These are phyloP conservation scores for Exephanes ischioxanthus DNA, from an alignment of 2,888 invertebrate species.

Conservation along the genomic window DNA sequence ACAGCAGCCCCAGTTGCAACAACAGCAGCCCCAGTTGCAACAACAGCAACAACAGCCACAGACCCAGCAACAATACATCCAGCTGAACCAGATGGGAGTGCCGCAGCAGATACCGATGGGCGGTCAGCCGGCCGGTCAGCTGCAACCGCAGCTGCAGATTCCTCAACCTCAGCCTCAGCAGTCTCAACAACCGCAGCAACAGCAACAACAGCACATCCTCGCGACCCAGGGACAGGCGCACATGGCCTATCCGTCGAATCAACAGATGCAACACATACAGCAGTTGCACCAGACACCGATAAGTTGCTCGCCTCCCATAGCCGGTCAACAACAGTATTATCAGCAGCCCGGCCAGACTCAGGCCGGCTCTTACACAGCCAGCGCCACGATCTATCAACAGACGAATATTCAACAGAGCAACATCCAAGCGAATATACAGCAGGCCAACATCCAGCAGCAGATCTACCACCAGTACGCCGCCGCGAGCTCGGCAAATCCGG, in stretches of 20 bases:
- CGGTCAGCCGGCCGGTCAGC: constrained; percentile 72
- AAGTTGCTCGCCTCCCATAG: constrained; percentile 76
- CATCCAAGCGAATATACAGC: constrained; percentile 24
- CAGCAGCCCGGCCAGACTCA: constrained; percentile 60
- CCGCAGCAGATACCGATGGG: constrained; percentile 85
- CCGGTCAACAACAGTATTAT: constrained; percentile 67
- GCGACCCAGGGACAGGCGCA: constrained; percentile 59
- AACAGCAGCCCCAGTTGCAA: constrained; percentile 71
- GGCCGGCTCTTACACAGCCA: constrained; percentile 45
- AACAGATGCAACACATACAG: constrained; percentile 80
- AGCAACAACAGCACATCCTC: constrained; percentile 73
- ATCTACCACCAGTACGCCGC: constrained; percentile 65
- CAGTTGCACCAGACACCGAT: constrained; percentile 81
- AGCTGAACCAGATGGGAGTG: constrained; percentile 86
- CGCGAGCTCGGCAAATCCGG: constrained; percentile 21
- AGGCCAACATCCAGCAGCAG: constrained; percentile 63
- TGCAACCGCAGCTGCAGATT: constrained; percentile 74
- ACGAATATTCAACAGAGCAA: constrained; percentile 48
- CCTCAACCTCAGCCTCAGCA: constrained; percentile 77
- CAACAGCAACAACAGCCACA: constrained; percentile 73
- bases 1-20: constrained; percentile 62
- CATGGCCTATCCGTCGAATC: constrained; percentile 73
- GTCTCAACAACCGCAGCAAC: constrained; percentile 73
- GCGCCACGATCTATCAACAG: constrained; percentile 61
- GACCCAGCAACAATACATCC: constrained; percentile 83